Conservation (phyloP, 1,140 invertebrate genomes). For the Antheraea mylitta region DNA sequence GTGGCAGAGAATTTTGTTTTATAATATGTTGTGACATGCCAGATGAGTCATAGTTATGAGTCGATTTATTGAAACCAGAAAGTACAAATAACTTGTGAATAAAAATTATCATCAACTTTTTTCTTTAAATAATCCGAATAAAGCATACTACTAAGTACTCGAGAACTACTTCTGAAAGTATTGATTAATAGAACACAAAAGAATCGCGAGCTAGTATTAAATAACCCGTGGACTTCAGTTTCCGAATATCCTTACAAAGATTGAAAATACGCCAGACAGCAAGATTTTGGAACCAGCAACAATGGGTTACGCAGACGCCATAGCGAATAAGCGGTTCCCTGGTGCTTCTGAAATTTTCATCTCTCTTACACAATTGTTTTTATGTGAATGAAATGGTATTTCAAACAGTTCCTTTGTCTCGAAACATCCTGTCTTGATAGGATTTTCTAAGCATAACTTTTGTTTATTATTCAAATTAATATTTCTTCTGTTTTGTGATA, state of each 20-base stretch:
- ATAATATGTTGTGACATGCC: no score
- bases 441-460: neutral
- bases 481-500: neutral
- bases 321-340: conserved; percentile 55
- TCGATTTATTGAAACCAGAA: no score
- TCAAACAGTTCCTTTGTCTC: conserved; percentile 21
- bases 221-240: conserved; percentile 51
- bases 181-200: conserved; percentile 51
- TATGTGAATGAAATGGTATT: conserved; percentile 46
- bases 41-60: no score
- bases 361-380: conserved; percentile 49
- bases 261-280: conserved; percentile 46
- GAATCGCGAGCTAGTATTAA: conserved; percentile 49
- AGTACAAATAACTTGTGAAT: neutral
- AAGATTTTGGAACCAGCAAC: conserved; percentile 58
- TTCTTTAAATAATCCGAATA: conserved; percentile 8
- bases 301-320: conserved; percentile 43
- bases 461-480: neutral
- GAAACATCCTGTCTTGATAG: conserved; percentile 12
- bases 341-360: conserved; percentile 46
- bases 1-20: no score
- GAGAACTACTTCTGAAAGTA: conserved; percentile 51
- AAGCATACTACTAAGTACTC: conserved; percentile 22
- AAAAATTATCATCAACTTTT: conserved; percentile 11
- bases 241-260: conserved; percentile 47